These are phyloP conservation scores for Cheumatopsyche charites DNA, from an alignment of 1,140 invertebrate species.

Conservation along the genomic window DNA sequence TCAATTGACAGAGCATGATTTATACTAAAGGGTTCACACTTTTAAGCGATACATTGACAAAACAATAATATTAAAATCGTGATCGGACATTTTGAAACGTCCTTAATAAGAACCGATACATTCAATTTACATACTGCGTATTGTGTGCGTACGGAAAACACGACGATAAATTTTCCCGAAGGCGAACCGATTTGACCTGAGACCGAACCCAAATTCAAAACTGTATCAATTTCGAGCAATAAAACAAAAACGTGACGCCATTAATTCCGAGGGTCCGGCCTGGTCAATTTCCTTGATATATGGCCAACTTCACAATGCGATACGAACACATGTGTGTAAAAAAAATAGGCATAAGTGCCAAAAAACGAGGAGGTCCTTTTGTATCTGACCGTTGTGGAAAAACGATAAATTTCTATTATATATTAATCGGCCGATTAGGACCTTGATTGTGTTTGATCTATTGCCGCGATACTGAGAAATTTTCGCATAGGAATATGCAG, in stretches of 20 bases:
- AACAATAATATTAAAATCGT: too few species aligned
- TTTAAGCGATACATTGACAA: too few species aligned
- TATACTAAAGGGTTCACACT: too few species aligned
- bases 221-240: constrained; percentile 8
- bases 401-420: neutral
- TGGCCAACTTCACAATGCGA: neutral
- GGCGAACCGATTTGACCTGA: constrained; percentile 20
- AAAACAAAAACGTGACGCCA: constrained; percentile 29
- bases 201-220: constrained; percentile 23
- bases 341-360: neutral
- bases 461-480: neutral
- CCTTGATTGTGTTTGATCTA: constrained; percentile 16
- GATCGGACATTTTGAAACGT: too few species aligned
- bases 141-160: neutral
- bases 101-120: too few species aligned
- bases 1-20: too few species aligned
- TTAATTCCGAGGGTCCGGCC: constrained; percentile 19
- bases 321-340: neutral
- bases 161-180: constrained; percentile 13
- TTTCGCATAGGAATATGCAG: too few species aligned
- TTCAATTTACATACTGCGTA: too few species aligned
- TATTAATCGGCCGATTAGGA: constrained; percentile 1
- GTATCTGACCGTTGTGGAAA: neutral
- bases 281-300: constrained; percentile 16
- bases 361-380: neutral